Percentiles rank a stretch among this genome's conserved stretches.
Conservation (phyloP, 2,888 invertebrate species). For the Eustalomyia histrio region DNA sequence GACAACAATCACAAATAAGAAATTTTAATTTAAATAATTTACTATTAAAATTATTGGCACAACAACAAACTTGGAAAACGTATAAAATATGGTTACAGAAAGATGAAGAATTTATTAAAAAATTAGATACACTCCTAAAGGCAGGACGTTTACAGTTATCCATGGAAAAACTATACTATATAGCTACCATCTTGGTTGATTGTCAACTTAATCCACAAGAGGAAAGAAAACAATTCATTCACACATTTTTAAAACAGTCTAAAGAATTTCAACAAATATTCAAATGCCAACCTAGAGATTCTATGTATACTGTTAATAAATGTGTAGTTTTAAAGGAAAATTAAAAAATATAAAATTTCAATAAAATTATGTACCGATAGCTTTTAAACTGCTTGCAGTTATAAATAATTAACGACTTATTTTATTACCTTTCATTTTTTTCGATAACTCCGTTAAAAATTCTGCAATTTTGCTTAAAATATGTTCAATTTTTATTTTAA, state of each 20-base stretch:
- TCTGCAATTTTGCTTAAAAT: constrained; percentile 56
- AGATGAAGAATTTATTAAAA: constrained; percentile 65
- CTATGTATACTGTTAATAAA: constrained; percentile 68
- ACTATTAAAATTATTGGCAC: constrained; percentile 71
- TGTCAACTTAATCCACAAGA: constrained; percentile 70
- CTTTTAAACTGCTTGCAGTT: too few relatives aligned
- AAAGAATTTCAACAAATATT: constrained; percentile 74
- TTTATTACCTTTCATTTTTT: constrained; percentile 55
- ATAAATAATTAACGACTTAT: too few relatives aligned
- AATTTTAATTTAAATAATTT: constrained; percentile 72
- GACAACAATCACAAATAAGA: constrained; percentile 37
- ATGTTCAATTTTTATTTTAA: not conserved
- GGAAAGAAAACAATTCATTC: constrained; percentile 69
- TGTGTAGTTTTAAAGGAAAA: constrained; percentile 60
- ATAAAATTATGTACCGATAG: too few relatives aligned
- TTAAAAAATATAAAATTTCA: constrained; percentile 12
- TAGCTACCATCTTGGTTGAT: constrained; percentile 72
- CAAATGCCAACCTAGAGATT: constrained; percentile 70
- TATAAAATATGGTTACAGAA: constrained; percentile 72
- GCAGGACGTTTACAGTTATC: constrained; percentile 69
- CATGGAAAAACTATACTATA: constrained; percentile 72
- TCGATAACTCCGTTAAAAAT: constrained; percentile 46
- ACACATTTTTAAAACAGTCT: constrained; percentile 73
- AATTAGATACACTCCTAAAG: constrained; percentile 67
- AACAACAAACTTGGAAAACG: constrained; percentile 69